phyloP scores from a whole-genome alignment of 2,888 invertebrate genomes.

The Orthonychiurus folsomi region DNA sequence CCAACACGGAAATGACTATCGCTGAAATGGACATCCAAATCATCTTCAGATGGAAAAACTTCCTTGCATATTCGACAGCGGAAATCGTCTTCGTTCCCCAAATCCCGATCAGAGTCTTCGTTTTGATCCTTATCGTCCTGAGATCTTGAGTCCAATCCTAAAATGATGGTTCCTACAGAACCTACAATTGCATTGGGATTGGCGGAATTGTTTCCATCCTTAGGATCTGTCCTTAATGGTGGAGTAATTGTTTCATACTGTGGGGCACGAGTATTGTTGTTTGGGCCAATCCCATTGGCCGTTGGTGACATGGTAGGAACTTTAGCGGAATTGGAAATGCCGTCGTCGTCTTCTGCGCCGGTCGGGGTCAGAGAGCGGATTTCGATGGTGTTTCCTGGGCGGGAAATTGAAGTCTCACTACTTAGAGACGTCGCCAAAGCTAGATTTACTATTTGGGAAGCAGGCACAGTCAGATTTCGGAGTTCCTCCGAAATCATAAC shows the following conservation, averaged over 20 bases:
- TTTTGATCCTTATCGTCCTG: not conserved
- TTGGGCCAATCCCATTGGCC: not conserved
- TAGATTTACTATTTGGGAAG: not conserved
- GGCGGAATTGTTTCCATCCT: not conserved
- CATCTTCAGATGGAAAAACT: constrained; percentile 27
- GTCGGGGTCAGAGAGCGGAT: no score
- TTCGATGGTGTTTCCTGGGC: no score
- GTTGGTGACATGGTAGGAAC: not conserved
- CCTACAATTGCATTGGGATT: not conserved
- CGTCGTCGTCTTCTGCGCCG: not conserved
- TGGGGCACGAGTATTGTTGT: no score
- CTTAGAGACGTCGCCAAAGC: not conserved
- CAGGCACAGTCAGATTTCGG: not conserved
- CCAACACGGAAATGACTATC: constrained; percentile 31
- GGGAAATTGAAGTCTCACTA: not conserved
- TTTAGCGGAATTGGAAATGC: not conserved
- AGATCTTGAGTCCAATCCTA: not conserved
- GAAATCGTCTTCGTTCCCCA: constrained; percentile 17
- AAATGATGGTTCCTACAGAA: not conserved
- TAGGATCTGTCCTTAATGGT: not conserved
- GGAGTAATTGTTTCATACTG: constrained; percentile 1
- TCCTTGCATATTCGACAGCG: constrained; percentile 20
- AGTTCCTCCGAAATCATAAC: constrained; percentile 16
- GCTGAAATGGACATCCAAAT: constrained; percentile 31
- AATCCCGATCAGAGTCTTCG: not conserved